These are phyloP conservation scores for Cydia pomonella DNA, from an alignment of 1,140 invertebrate species.

Conservation along the genomic window DNA sequence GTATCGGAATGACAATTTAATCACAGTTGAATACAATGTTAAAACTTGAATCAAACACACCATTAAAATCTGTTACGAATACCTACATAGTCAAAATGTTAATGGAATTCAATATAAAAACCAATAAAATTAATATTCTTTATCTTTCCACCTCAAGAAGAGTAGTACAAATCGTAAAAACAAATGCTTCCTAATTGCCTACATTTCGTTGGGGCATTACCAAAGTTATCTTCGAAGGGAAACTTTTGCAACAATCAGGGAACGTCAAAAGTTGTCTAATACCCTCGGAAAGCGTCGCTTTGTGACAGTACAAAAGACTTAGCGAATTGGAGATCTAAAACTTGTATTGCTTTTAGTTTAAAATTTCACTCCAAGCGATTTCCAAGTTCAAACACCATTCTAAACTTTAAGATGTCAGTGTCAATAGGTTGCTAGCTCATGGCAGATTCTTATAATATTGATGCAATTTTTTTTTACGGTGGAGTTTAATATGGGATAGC, in stretches of 20 bases:
- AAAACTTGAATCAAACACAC: not conserved
- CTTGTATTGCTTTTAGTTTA: conserved; percentile 55
- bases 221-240: conserved; percentile 34
- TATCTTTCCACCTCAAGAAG: not conserved
- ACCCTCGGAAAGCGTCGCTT: conserved; percentile 48
- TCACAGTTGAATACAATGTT: not conserved
- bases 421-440: not conserved
- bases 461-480: too few species aligned
- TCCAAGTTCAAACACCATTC: conserved; percentile 10
- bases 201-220: conserved; percentile 8
- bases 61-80: not conserved
- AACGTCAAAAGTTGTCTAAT: conserved; percentile 54
- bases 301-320: conserved; percentile 55
- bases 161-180: conserved; percentile 25
- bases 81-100: not conserved
- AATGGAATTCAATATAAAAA: not conserved
- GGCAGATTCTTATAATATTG: too few species aligned
- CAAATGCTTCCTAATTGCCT: conserved; percentile 28
- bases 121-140: conserved; percentile 11
- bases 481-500: too few species aligned
- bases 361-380: conserved; percentile 44
- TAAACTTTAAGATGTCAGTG: conserved; percentile 5
- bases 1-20: not conserved
- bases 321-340: conserved; percentile 40
- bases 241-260: conserved; percentile 44